Conservation (phyloP, 2,113 vertebrate species). For the Tylochromis polylepis region DNA sequence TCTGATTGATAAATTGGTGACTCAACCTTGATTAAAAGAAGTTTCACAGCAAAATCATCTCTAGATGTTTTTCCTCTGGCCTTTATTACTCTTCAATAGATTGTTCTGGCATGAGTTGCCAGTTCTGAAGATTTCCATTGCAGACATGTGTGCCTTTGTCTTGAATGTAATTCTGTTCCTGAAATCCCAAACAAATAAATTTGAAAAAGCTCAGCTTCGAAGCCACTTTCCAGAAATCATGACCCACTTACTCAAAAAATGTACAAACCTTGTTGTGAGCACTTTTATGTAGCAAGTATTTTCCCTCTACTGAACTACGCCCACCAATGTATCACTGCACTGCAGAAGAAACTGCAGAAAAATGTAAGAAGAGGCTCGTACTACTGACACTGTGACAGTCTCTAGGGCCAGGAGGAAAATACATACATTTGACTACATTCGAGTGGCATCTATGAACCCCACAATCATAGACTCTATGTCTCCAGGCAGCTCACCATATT, state of each 20-base stretch:
- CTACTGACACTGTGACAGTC: not conserved
- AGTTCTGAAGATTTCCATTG: not conserved
- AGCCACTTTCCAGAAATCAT: not conserved
- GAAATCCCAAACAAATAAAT: not conserved
- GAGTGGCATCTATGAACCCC: not conserved
- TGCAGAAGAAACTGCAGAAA: not conserved
- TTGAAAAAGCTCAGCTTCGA: not conserved
- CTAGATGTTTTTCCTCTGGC: not conserved
- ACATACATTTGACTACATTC: not conserved
- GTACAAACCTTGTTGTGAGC: not conserved
- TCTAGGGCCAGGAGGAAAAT: fast-evolving
- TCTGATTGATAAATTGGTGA: not conserved
- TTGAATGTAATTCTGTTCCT: not conserved
- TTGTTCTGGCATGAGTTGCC: not conserved
- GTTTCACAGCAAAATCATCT: not conserved
- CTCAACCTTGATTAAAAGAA: not conserved
- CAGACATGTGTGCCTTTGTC: not conserved
- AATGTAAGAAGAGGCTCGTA: not conserved
- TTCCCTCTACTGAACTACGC: not conserved
- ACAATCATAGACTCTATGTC: not conserved
- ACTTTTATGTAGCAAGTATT: not conserved
- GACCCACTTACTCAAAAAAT: not conserved
- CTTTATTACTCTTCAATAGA: not conserved
- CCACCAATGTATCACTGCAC: not conserved
- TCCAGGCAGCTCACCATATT: not conserved